Conservation (phyloP, 2,888 invertebrate species). For the Drosophila maculinotata region DNA sequence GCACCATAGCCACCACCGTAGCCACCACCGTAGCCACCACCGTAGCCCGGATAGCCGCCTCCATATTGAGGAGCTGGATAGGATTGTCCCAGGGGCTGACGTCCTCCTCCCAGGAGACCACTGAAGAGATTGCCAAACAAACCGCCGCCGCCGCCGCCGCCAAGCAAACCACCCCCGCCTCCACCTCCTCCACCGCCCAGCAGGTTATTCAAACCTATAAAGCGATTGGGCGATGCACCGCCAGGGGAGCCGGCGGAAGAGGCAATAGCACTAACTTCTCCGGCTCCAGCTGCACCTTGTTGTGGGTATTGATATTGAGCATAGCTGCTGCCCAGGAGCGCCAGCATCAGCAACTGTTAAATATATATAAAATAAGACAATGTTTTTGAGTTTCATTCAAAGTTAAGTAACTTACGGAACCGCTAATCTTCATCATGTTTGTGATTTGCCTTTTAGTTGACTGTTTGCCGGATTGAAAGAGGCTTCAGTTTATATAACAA, state of each 20-base stretch:
- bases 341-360: slow-evolving; percentile 49
- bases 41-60: slow-evolving; percentile 40
- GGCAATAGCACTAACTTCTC: neutral
- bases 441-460: slow-evolving; percentile 44
- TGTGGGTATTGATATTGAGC: slow-evolving; percentile 68
- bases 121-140: slow-evolving; percentile 52
- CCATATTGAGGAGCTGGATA: slow-evolving; percentile 47
- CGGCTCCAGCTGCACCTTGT: slow-evolving; percentile 20
- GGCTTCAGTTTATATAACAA: slow-evolving; percentile 71
- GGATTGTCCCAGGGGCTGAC: slow-evolving; percentile 39
- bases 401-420: slow-evolving; percentile 52
- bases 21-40: slow-evolving; percentile 51
- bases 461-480: slow-evolving; percentile 43
- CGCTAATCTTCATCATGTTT: slow-evolving; percentile 55
- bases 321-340: slow-evolving; percentile 44
- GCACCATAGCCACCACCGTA: slow-evolving; percentile 52
- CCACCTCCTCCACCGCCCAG: slow-evolving; percentile 58
- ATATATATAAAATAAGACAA: neutral
- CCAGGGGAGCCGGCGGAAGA: slow-evolving; percentile 16
- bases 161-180: slow-evolving; percentile 49
- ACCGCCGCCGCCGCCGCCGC: slow-evolving; percentile 56
- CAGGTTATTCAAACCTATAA: slow-evolving; percentile 62
- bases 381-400: neutral
- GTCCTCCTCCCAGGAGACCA: slow-evolving; percentile 52
- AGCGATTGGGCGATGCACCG: slow-evolving; percentile 64